Evolutionary conservation across 30 jellyfish, hydroid and myxozoan genomes (phyloP), one percentile per base, ranked within the genome.

Genomic region (Aurelia aurita complex sp. Pacific): DNA sequence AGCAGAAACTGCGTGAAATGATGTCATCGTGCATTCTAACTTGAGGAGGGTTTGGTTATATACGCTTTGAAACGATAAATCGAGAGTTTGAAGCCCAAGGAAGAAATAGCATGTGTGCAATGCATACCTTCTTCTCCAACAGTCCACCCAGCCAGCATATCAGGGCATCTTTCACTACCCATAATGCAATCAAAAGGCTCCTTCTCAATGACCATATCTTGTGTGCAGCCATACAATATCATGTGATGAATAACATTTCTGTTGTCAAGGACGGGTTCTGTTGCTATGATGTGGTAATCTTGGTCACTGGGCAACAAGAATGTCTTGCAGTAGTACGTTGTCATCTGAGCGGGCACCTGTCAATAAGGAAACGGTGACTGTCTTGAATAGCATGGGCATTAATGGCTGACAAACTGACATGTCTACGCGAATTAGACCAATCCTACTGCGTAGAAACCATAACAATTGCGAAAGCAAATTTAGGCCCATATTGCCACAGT

Each of bases 161-260:
- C 86, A 13, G 55, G 57, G 77, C 96, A 86, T n/a, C 70, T 29
- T 36, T 69, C 67, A 70, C 83, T 75, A 43, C 88, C 96, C 90
- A 70, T 76, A 57, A 77, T 67, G 90, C 96, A 86, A 50, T 69
- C 33, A 67, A 51, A 86, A 3, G 89, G 90, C 15, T 76, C 59
- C 65, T 72, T 63, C 29, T 69, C 88, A 19, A 70, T 60, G 16
- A n/a, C 74, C 77, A 67, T 80, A 35, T 76, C 86, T 23, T 62
- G 78, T 7, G 46, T 54, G 68, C 96, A 86, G 32, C 96, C 96
- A 77, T 57, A 50, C 51, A 86, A 33, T 33, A 78, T 66, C 96
- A 86, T 86, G 74, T 86, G 96, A 68, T 86, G 96, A 19, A 78
- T 86, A 55, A 86, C 96, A 29, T 65, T 74, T 10, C 72, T 77